Evolutionary conservation across 2,113 vertebrate genomes (phyloP).

Genomic region (Sapayoa aenigma): DNA sequence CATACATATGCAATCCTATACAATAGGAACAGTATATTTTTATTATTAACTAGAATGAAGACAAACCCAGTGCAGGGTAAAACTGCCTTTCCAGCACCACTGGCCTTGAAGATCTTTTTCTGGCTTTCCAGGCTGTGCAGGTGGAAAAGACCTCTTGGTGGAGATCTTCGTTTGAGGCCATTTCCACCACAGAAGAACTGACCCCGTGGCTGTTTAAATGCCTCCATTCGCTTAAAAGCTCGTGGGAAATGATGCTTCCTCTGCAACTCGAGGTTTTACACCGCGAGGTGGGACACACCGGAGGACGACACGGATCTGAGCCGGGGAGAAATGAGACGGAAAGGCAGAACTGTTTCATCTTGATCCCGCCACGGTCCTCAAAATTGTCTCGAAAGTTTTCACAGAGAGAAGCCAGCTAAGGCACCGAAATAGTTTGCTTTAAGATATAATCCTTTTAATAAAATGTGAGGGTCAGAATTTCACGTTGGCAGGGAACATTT

Average conservation of each 20-base stretch:
- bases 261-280: neutral
- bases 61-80: neutral
- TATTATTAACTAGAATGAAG: neutral
- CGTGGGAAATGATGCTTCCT: neutral
- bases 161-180: neutral
- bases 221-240: neutral
- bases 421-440: slow-evolving; percentile 46
- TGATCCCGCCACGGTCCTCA: slow-evolving; percentile 18
- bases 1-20: neutral
- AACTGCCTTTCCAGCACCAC: neutral
- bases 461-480: slow-evolving; percentile 53
- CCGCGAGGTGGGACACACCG: fast-evolving
- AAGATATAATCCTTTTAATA: slow-evolving; percentile 54
- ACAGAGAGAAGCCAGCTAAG: slow-evolving; percentile 1
- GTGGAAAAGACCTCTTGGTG: neutral
- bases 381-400: slow-evolving; percentile 44
- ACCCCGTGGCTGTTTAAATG: neutral
- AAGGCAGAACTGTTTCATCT: slow-evolving; percentile 42
- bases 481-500: neutral
- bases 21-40: neutral
- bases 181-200: neutral
- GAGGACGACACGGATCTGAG: neutral
- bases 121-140: neutral
- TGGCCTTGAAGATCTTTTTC: neutral
- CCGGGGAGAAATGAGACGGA: slow-evolving; percentile 1